A percentile compares a stretch with the other conserved stretches of the same genome.
phyloP scores from a whole-genome alignment of 2,797 vertebrate genomes.

The Eulemur albifrons region DNA sequence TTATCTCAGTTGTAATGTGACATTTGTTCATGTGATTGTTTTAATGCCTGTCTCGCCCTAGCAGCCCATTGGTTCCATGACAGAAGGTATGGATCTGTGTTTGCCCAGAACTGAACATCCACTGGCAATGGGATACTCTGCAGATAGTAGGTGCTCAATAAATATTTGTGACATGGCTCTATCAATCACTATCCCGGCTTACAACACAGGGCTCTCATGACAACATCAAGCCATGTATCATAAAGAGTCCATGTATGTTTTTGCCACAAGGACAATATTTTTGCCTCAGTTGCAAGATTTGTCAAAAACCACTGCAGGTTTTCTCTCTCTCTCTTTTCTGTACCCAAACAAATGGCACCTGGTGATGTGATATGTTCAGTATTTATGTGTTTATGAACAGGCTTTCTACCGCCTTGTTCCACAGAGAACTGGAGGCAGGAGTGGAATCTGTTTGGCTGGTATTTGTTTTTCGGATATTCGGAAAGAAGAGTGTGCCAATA shows the following conservation, averaged over 20 bases:
- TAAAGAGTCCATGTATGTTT: neutral
- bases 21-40: neutral
- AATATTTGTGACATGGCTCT: neutral
- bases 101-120: neutral
- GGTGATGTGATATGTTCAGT: fast-evolving
- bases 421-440: neutral
- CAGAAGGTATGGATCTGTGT: neutral
- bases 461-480: neutral
- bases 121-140: neutral
- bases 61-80: neutral
- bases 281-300: neutral
- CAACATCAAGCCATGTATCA: neutral
- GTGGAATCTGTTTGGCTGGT: neutral
- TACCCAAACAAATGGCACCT: neutral
- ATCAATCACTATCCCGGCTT: neutral
- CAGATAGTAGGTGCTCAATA: neutral
- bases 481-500: neutral
- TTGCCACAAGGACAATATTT: neutral
- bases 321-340: neutral
- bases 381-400: neutral
- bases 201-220: neutral
- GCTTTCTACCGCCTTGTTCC: neutral
- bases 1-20: neutral
- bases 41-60: neutral
- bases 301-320: neutral